These are phyloP conservation scores for Anas georgica DNA, from an alignment of 2,797 vertebrate genomes.

Conservation along the genomic window DNA sequence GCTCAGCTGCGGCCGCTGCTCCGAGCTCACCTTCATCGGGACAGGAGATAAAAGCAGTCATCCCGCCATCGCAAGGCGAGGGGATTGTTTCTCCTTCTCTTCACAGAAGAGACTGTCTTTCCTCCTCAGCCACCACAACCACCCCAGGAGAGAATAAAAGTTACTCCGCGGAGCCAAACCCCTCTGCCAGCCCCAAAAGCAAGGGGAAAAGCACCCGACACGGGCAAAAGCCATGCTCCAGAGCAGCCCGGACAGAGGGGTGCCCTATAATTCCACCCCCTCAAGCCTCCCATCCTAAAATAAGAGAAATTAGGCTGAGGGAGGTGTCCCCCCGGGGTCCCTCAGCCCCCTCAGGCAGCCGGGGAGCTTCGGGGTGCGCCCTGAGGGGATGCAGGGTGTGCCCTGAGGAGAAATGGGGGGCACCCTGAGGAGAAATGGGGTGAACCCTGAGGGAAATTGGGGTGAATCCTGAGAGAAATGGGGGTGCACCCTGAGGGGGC, in stretches of 20 bases:
- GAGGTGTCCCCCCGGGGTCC: no score
- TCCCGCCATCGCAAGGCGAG: neutral
- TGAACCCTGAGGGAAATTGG: no score
- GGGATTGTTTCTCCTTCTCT: neutral
- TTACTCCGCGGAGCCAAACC: neutral
- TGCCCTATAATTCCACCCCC: neutral
- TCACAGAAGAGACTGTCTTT: neutral
- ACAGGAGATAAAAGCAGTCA: neutral
- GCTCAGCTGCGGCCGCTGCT: neutral
- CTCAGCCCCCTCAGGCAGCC: no score
- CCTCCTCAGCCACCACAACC: neutral
- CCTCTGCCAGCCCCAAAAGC: neutral
- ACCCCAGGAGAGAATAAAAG: neutral
- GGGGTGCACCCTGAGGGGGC: no score
- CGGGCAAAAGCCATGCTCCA: neutral
- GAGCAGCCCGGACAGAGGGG: neutral
- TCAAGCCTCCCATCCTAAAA: neutral
- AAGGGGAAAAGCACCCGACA: neutral
- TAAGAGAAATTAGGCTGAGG: no score
- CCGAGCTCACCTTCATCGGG: neutral
- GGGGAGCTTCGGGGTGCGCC: no score
- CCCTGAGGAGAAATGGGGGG: no score
- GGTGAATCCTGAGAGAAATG: no score
- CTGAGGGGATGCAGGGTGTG: no score
- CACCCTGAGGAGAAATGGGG: no score